These are phyloP conservation scores for Azemiops feae DNA, from an alignment of 2,113 vertebrate species.

Conservation along the genomic window DNA sequence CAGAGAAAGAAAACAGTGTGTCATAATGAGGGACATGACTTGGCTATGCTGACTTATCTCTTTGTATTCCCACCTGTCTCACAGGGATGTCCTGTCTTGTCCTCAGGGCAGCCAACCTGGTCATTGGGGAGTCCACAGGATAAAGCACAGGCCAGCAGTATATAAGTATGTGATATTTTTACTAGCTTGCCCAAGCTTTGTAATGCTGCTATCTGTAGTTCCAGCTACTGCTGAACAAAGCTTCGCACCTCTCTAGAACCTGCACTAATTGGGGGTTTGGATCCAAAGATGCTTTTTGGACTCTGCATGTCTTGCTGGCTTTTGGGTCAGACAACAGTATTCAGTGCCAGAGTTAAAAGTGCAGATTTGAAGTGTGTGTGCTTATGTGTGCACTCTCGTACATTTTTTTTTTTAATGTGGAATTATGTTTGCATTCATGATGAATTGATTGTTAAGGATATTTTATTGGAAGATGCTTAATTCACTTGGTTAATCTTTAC, in stretches of 20 bases:
- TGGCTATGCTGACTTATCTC: conserved; percentile 55
- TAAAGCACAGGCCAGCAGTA: conserved; percentile 62
- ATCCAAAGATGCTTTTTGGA: conserved; percentile 25
- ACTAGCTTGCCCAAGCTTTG: conserved; percentile 52
- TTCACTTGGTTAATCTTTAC: not conserved
- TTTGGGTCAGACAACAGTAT: conserved; percentile 1
- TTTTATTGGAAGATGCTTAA: not conserved
- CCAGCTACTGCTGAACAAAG: conserved; percentile 26
- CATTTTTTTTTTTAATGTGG: not conserved
- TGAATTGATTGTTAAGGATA: not conserved
- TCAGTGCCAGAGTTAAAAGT: not conserved
- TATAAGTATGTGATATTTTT: conserved; percentile 70
- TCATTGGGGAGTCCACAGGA: conserved; percentile 62
- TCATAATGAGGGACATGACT: not conserved
- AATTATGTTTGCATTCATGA: not conserved
- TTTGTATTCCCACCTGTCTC: conserved; percentile 64
- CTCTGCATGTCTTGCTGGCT: conserved; percentile 37
- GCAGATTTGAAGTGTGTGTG: not conserved
- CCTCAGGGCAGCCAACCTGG: conserved; percentile 55
- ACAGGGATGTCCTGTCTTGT: conserved; percentile 62
- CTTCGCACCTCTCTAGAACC: conserved; percentile 30
- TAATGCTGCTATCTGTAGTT: conserved; percentile 46
- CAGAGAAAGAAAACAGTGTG: not conserved
- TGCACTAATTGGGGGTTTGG: conserved; percentile 9
- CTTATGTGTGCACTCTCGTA: not conserved